Base-by-base conservation (phyloP, 2,113 vertebrate genomes). In the Etheostoma cragini region DNA sequence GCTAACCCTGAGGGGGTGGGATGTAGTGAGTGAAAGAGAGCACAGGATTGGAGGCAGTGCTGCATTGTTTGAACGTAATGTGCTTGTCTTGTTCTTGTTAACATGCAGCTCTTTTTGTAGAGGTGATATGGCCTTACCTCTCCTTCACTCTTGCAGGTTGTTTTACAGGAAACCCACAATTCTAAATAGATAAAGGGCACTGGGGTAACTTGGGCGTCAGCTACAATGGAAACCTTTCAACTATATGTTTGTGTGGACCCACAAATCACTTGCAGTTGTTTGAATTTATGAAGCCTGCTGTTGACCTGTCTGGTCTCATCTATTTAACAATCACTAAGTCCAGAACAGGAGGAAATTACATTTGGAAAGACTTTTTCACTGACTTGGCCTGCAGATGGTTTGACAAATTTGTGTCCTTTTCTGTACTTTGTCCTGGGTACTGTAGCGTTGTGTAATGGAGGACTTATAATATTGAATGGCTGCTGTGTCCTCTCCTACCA, bases 51-150 rank as follows among this genome's bases (percentile, higher is more conserved):
- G 87, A 91, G 85, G 89, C 87, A 83, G 88, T 24, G 87, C 88
- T 50, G 90, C 89, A 92, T 94, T 95, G 94, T 95, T 93, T 93
- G 84, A 88, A 88, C 83, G 85, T 93, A 93, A 95, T 93, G 89
- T 94, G 83, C 91, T 93, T 94, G 92, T 95, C 94, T 92, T 92
- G 87, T 82, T 86, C 94, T 93, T 94, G 93, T 95, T 93, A 95
- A 95, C 94, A 94, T 78, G 87, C 68, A 49, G 81, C 89, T 88
- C 88, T 93, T 92, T 93, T 91, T 93, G 91, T 93, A 83, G 85
- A 56, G 68, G 75, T 83, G 89, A 93, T 91, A 86, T 30, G 64
- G 77, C 79, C 85, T 86, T 76, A 75, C 81, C 75, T 56, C 80
- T 80, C 72, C 50, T 76, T 72, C 58, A 66, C 84, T 83, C 87